Evolutionary conservation across 1,140 invertebrate species (phyloP).

Genomic region (Nasonia longicornis): DNA sequence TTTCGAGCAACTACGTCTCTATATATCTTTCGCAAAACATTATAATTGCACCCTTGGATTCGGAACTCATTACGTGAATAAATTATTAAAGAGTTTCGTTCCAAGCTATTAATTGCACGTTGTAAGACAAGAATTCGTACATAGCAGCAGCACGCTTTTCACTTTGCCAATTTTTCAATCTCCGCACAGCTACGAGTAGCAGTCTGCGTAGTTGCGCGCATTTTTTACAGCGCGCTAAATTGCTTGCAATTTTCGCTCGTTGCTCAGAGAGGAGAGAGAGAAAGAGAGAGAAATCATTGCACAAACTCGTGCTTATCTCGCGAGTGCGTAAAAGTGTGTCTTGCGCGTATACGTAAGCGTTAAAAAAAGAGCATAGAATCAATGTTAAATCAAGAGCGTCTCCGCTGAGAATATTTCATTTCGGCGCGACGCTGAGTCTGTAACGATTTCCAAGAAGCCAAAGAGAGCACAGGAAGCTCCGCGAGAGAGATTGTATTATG

Average conservation of each 20-base stretch:
- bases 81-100: not conserved
- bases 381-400: no score
- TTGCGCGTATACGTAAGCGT: not conserved
- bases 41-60: not conserved
- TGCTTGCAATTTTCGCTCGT: not conserved
- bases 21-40: not conserved
- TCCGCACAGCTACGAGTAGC: no score
- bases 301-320: conserved; percentile 12
- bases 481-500: not conserved
- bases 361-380: not conserved
- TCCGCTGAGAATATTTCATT: not conserved
- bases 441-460: no score
- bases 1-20: not conserved
- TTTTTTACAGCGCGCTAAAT: conserved; percentile 1
- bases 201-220: no score
- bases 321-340: not conserved
- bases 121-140: not conserved
- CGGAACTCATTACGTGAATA: not conserved
- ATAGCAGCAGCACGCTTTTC: not conserved
- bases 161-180: not conserved
- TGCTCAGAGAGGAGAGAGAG: not conserved
- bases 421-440: no score
- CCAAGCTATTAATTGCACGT: not conserved
- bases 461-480: no score
- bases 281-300: not conserved